These are phyloP conservation scores for Hippocampus barbouri DNA, from an alignment of 2,113 vertebrate species.

Conservation along the genomic window DNA sequence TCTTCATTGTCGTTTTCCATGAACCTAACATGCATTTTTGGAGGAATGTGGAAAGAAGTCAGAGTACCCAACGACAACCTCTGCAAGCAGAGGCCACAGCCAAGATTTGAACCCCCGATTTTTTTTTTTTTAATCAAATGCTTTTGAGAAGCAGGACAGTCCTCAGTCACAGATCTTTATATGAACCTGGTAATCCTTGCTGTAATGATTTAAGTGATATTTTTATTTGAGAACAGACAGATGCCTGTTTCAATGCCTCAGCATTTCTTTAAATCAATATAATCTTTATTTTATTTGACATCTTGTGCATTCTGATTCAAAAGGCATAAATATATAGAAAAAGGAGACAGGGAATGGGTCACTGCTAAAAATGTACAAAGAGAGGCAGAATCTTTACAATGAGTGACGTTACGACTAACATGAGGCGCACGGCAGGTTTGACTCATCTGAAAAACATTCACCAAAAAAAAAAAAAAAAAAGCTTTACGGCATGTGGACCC, in stretches of 20 bases:
- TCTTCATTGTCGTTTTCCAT: too few relatives aligned
- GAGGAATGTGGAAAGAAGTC: too few relatives aligned
- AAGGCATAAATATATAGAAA: conserved; percentile 64
- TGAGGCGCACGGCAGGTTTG: conserved; percentile 44
- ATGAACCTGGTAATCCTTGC: too few relatives aligned
- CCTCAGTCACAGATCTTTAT: too few relatives aligned
- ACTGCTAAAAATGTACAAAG: conserved; percentile 67
- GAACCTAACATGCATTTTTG: too few relatives aligned
- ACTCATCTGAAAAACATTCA: conserved; percentile 37
- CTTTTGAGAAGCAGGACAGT: too few relatives aligned
- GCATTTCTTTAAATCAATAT: conserved; percentile 25
- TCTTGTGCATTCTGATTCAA: conserved; percentile 56
- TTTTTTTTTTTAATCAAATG: too few relatives aligned
- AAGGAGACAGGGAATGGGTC: conserved; percentile 52
- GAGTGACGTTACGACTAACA: conserved; percentile 51
- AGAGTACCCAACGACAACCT: too few relatives aligned
- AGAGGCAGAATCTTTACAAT: conserved; percentile 59
- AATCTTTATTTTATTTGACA: conserved; percentile 61
- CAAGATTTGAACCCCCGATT: too few relatives aligned
- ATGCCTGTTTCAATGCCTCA: neutral
- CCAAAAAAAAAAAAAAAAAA: conserved; percentile 23
- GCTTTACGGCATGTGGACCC: conserved; percentile 36
- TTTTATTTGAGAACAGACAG: too few relatives aligned
- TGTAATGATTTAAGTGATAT: too few relatives aligned
- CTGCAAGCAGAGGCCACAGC: too few relatives aligned